Conservation (phyloP, 2,888 invertebrate genomes). For the Zhuqinia jingwanae region DNA sequence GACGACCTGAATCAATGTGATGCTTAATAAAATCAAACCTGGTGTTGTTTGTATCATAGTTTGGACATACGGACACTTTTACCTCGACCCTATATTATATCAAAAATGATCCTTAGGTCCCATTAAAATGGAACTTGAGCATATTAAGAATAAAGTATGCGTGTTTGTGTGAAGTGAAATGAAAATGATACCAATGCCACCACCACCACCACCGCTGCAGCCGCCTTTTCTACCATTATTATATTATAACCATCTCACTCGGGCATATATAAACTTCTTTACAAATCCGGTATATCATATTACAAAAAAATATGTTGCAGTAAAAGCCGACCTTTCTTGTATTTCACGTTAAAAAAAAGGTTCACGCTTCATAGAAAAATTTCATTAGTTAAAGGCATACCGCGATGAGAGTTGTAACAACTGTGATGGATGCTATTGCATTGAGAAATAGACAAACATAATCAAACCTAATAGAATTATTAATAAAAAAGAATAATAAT, state of each 20-base stretch:
- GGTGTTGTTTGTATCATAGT: not conserved
- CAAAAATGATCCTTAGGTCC: too few species aligned
- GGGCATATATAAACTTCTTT: not conserved
- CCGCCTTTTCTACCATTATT: not conserved
- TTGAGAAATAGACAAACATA: too few species aligned
- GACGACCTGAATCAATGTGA: too few species aligned
- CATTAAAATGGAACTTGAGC: too few species aligned
- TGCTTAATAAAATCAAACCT: too few species aligned
- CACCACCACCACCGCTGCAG: not conserved
- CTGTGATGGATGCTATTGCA: too few species aligned
- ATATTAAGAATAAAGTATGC: too few species aligned
- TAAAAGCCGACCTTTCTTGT: slow-evolving; percentile 32
- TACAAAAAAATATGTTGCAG: slow-evolving; percentile 13
- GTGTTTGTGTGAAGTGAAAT: not conserved
- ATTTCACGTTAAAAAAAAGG: slow-evolving; percentile 35
- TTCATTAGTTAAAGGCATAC: slow-evolving; percentile 9
- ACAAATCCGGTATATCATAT: not conserved
- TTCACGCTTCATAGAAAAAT: slow-evolving; percentile 47
- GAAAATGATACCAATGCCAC: not conserved
- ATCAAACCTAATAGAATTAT: too few species aligned
- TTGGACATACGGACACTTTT: too few species aligned
- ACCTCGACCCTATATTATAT: too few species aligned
- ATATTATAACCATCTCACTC: not conserved
- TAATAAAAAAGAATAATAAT: too few species aligned
- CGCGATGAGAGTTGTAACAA: too few species aligned